These are phyloP conservation scores for Tachina grossa DNA, from an alignment of 2,888 invertebrate species.

Conservation along the genomic window DNA sequence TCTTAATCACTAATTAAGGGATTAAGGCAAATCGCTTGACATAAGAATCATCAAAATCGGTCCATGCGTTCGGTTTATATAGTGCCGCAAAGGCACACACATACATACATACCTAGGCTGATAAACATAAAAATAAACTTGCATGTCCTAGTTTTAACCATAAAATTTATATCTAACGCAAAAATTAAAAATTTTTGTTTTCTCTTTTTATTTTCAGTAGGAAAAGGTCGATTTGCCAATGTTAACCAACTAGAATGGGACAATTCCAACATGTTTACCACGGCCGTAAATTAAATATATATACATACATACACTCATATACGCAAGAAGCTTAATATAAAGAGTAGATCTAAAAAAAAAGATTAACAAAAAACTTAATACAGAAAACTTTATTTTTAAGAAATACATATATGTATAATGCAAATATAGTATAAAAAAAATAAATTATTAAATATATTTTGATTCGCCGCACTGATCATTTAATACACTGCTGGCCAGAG, in stretches of 20 bases:
- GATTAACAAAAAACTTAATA: slow-evolving; percentile 51
- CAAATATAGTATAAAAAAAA: slow-evolving; percentile 40
- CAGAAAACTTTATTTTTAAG: slow-evolving; percentile 57
- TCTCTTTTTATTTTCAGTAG: slow-evolving; percentile 73
- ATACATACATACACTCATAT: slow-evolving; percentile 50
- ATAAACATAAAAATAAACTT: too few species aligned
- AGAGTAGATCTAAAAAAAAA: slow-evolving; percentile 51
- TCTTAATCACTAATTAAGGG: too few species aligned
- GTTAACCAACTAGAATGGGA: slow-evolving; percentile 91
- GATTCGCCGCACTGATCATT: slow-evolving; percentile 14
- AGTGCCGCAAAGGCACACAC: too few species aligned
- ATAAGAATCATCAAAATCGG: too few species aligned
- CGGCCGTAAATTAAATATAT: slow-evolving; percentile 75
- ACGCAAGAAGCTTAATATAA: slow-evolving; percentile 59
- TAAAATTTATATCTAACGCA: too few species aligned
- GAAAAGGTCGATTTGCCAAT: slow-evolving; percentile 86
- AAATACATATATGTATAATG: slow-evolving; percentile 36
- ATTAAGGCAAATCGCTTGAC: too few species aligned
- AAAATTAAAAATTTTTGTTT: slow-evolving; percentile 6
- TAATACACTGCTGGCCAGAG: too few species aligned
- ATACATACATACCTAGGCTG: too few species aligned
- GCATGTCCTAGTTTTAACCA: too few species aligned
- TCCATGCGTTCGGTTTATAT: too few species aligned
- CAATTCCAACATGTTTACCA: slow-evolving; percentile 88
- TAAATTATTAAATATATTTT: slow-evolving; percentile 35